Base-by-base conservation (phyloP, 2,888 invertebrate species). In the Campoplex capitator region DNA sequence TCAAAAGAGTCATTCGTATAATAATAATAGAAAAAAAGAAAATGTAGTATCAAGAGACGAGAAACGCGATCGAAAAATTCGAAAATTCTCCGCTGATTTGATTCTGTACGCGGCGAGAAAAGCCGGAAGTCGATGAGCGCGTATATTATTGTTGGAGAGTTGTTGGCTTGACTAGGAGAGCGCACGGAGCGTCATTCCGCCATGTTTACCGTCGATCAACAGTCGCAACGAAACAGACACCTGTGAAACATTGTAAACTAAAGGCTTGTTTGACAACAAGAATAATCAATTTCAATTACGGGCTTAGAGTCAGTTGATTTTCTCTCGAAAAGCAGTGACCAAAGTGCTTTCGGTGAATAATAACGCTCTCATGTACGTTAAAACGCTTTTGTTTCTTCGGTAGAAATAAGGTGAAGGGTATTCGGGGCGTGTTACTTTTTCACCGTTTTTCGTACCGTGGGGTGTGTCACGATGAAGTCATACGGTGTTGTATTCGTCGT, bases 391-490 rank as follows among this genome's bases (percentile, higher is more conserved):
- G 58, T 75, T 23, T 35, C 32, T 58, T 3, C 32, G 51, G n/a
- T 71, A 70, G 79, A 85, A 85, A 87, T 82, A 80, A 86, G 85
- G 35, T 82, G 77, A 83, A 81, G 58, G 58, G 67, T 32, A 71
- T 62, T 83, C 87, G 82, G 86, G 85, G 88, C 88, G 88, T 88
- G 85, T 86, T 88, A 73, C 62, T 68, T 67, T 82, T 83, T 45
- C 68, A 75, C 48, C 45, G 51, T 65, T 35, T 67, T 28, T 51
- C 48, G 83, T 74, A 42, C 13, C 13, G 16, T 86, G 89, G 92
- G 92, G 92, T 92, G 93, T 92, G 92, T 93, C 92, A 90, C 89
- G 86, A 93, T 93, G 93, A 91, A 89, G 89, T 90, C 88, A 82
- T 79, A 90, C 70, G 89, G 87, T 80, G 80, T 89, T 79, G 86